These are phyloP conservation scores for Lagopus muta DNA, from an alignment of 2,113 vertebrate genomes.

Conservation along the genomic window DNA sequence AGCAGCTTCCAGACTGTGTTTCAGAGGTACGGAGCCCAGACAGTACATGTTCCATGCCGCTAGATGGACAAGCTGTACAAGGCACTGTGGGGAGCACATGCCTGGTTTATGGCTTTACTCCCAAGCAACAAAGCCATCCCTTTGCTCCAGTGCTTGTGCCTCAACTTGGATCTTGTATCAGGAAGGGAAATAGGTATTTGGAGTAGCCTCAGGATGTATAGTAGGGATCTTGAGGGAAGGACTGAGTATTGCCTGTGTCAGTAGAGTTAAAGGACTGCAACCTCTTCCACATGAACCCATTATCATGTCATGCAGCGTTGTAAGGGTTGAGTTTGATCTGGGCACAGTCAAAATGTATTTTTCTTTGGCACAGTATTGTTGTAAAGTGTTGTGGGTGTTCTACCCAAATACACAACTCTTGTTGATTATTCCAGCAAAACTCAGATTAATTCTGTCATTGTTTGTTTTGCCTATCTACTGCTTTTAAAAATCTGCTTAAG, in stretches of 20 bases:
- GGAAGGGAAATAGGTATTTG: neutral
- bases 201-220: neutral
- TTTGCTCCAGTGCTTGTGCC: neutral
- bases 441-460: neutral
- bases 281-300: neutral
- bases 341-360: neutral
- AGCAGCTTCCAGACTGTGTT: neutral
- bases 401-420: neutral
- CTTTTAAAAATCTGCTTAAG: neutral
- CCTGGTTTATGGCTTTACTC: neutral
- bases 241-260: neutral
- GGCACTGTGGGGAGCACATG: fast-evolving
- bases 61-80: neutral
- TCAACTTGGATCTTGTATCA: fast-evolving
- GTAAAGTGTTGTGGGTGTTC: neutral
- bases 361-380: neutral
- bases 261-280: neutral
- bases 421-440: neutral
- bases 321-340: neutral
- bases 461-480: neutral
- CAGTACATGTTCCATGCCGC: neutral
- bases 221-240: neutral
- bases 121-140: neutral
- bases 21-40: neutral
- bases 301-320: fast-evolving